phyloP scores from a whole-genome alignment of 2,797 vertebrate species.

The Lacerta viridis region DNA sequence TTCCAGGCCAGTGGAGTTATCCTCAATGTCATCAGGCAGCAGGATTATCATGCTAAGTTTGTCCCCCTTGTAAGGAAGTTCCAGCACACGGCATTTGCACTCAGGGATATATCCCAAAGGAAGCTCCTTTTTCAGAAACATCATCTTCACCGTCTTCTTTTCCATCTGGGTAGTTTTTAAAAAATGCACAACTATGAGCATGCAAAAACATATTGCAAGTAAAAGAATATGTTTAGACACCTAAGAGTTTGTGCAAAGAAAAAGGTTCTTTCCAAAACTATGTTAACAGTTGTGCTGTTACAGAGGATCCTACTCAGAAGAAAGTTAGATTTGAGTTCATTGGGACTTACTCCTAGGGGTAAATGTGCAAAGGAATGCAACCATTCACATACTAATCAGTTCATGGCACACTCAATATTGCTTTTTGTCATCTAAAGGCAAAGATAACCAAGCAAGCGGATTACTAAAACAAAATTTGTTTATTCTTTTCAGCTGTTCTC shows the following conservation, averaged over 20 bases:
- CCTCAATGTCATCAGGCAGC: slow-evolving; percentile 83
- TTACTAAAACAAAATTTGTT: not conserved
- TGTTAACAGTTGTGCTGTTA: not conserved
- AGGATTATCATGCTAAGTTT: slow-evolving; percentile 91
- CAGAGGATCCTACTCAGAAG: not conserved
- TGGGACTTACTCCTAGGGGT: not conserved
- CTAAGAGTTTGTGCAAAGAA: not conserved
- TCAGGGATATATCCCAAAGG: slow-evolving; percentile 81
- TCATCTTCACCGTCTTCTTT: slow-evolving; percentile 88
- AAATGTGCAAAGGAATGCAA: no score
- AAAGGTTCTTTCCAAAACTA: not conserved
- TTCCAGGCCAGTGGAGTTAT: slow-evolving; percentile 84
- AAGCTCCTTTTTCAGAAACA: slow-evolving; percentile 82
- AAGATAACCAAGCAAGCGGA: not conserved
- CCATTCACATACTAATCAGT: not conserved
- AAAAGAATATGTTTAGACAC: not conserved
- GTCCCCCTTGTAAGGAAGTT: slow-evolving; percentile 84
- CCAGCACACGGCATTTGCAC: slow-evolving; percentile 83
- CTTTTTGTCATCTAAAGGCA: not conserved
- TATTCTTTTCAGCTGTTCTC: not conserved
- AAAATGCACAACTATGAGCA: slow-evolving; percentile 8
- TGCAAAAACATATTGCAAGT: not conserved
- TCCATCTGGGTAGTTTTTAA: slow-evolving; percentile 73
- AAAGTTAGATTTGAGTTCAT: not conserved
- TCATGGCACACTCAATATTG: not conserved